Conservation (phyloP, 2,888 invertebrate genomes). For the Lutraria lutraria region DNA sequence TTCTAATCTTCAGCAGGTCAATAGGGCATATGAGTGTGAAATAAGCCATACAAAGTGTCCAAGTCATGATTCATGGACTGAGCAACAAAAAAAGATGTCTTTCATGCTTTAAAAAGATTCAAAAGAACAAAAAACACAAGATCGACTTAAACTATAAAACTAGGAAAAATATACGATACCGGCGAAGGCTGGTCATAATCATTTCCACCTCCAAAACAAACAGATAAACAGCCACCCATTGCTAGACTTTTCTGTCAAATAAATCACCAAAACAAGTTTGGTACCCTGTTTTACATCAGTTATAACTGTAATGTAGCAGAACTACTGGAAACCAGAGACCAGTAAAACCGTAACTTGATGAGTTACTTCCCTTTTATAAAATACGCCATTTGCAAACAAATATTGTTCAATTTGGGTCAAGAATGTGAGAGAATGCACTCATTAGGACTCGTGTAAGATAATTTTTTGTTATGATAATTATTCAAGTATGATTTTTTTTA, state of each 20-base stretch:
- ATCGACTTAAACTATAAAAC: not conserved
- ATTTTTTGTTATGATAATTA: not conserved
- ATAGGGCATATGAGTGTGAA: no score
- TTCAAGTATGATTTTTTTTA: not conserved
- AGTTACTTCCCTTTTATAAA: slow-evolving; percentile 29
- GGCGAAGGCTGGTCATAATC: slow-evolving; percentile 72
- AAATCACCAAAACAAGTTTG: slow-evolving; percentile 22
- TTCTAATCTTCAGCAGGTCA: no score
- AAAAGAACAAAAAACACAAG: no score
- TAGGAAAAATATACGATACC: slow-evolving; percentile 51
- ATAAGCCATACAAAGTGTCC: no score
- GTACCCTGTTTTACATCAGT: not conserved
- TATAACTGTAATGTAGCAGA: no score
- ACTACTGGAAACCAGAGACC: slow-evolving; percentile 8
- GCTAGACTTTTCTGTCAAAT: not conserved
- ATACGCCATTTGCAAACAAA: slow-evolving; percentile 48
- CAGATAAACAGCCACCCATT: slow-evolving; percentile 73
- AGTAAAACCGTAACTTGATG: not conserved
- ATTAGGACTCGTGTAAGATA: not conserved
- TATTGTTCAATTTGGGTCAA: not conserved
- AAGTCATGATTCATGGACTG: no score
- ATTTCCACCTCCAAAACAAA: slow-evolving; percentile 69
- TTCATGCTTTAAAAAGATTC: no score
- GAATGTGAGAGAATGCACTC: not conserved
- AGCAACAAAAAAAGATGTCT: no score